Evolutionary conservation across 2,797 vertebrate genomes (phyloP).

Genomic region (Enteromius unitaeniatus): DNA sequence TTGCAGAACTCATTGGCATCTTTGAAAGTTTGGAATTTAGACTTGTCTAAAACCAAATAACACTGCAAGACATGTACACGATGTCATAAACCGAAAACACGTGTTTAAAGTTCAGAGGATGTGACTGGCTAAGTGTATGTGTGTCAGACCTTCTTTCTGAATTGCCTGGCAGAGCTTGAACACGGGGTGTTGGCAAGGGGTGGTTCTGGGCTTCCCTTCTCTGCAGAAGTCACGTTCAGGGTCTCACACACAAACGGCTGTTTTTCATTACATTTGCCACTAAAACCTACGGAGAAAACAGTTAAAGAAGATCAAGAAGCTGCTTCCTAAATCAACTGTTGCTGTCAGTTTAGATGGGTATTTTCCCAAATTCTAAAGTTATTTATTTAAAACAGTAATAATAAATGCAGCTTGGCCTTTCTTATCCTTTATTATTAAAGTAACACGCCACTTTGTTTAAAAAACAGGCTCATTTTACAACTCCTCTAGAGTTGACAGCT

Average conservation of each 20-base stretch:
- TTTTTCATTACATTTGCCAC: constrained; percentile 58
- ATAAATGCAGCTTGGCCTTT: background rate
- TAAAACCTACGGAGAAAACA: constrained; percentile 59
- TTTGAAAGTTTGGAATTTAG: constrained; percentile 68
- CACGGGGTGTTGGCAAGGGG: constrained; percentile 75
- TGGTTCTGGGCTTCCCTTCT: constrained; percentile 77
- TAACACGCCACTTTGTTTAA: no score
- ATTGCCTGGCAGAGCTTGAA: constrained; percentile 70
- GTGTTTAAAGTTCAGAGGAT: background rate
- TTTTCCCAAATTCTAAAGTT: background rate
- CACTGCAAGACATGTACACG: constrained; percentile 79
- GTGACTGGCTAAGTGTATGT: background rate
- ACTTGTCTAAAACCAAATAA: constrained; percentile 75
- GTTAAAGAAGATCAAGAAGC: background rate
- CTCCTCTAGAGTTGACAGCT: no score
- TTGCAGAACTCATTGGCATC: constrained; percentile 81
- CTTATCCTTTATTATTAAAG: no score
- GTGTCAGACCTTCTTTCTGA: constrained; percentile 88
- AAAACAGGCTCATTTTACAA: no score
- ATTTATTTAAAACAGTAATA: background rate
- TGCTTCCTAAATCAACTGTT: background rate
- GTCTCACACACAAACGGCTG: constrained; percentile 91
- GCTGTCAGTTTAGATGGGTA: background rate
- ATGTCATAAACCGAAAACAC: background rate
- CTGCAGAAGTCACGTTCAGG: constrained; percentile 84